Conservation (phyloP, 2,797 vertebrate species). For the Tragelaphus eurycerus region DNA sequence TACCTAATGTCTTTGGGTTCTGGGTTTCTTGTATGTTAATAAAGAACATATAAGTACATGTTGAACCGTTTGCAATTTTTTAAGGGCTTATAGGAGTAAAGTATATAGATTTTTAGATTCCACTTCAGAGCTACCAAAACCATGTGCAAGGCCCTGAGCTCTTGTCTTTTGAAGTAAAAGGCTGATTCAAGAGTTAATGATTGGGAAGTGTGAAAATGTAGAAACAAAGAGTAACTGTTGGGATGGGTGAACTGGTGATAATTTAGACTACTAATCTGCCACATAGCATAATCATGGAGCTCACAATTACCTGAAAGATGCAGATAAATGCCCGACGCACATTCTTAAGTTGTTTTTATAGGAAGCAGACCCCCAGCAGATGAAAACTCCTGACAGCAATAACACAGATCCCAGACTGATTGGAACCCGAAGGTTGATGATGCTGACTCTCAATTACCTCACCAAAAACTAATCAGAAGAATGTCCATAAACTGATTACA, state of each 20-base stretch:
- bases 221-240: background rate
- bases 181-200: background rate
- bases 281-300: accelerated
- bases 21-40: background rate
- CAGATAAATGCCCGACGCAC: background rate
- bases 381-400: background rate
- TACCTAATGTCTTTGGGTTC: background rate
- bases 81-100: background rate
- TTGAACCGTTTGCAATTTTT: background rate
- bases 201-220: background rate
- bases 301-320: background rate
- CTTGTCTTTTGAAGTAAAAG: background rate
- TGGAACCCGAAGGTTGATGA: background rate
- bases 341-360: background rate
- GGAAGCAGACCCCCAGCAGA: background rate
- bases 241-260: background rate
- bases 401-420: background rate
- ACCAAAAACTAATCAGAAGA: background rate
- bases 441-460: background rate
- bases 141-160: background rate
- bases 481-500: background rate
- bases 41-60: background rate
- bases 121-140: background rate
- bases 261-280: background rate
- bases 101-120: background rate